Percentiles rank a stretch among this genome's conserved stretches.
Evolutionary conservation across 1,140 invertebrate genomes (phyloP).

Genomic region (Drosophila pruinosa): DNA sequence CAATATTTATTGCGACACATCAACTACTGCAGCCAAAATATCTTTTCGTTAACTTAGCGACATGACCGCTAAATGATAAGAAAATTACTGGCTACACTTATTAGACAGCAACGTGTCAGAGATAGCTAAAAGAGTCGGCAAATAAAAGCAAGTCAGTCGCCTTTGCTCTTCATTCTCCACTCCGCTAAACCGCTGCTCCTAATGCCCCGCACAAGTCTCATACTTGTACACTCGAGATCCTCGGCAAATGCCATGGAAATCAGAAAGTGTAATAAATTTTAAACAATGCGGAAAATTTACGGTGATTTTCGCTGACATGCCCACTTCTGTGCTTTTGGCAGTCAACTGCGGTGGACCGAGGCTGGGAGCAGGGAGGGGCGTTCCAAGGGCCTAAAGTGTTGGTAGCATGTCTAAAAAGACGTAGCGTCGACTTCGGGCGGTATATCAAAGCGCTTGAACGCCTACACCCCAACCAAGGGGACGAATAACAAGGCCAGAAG

Average conservation of each 20-base stretch:
- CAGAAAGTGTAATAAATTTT: constrained; percentile 81
- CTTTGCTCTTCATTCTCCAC: neutral
- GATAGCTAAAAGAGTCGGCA: constrained; percentile 50
- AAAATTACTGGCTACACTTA: constrained; percentile 79
- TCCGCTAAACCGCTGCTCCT: neutral
- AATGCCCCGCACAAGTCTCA: neutral
- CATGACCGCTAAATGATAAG: constrained; percentile 63
- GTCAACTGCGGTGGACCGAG: constrained; percentile 18
- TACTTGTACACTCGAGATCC: constrained; percentile 3
- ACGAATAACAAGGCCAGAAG: neutral
- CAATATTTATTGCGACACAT: constrained; percentile 33
- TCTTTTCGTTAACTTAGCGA: constrained; percentile 37
- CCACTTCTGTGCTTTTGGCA: constrained; percentile 73
- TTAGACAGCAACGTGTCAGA: constrained; percentile 77
- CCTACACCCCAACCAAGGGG: constrained; percentile 45
- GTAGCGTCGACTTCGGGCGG: constrained; percentile 50
- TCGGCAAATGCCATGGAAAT: constrained; percentile 51
- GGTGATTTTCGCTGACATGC: constrained; percentile 80
- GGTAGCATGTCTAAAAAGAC: constrained; percentile 66
- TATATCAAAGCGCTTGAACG: constrained; percentile 73
- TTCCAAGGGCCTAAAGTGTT: constrained; percentile 43
- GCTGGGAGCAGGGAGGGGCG: neutral
- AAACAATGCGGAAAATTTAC: constrained; percentile 81
- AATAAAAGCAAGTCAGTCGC: constrained; percentile 60
- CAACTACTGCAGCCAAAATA: constrained; percentile 15